Conservation (phyloP, 2,888 invertebrate species). For the Drosophila subquinaria region DNA sequence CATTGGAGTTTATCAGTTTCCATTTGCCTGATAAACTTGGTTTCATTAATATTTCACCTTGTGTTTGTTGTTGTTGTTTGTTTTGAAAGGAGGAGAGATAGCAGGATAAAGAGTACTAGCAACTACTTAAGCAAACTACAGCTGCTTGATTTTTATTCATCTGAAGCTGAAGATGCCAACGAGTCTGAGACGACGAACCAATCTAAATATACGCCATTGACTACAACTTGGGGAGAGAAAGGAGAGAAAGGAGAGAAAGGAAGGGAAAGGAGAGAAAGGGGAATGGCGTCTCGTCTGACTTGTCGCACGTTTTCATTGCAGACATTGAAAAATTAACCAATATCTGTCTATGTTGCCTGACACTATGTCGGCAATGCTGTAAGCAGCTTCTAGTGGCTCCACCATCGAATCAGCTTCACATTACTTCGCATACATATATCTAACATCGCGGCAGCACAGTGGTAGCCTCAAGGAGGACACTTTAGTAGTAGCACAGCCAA, state of each 20-base stretch:
- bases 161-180: constrained; percentile 42
- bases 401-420: constrained; percentile 6
- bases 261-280: background rate
- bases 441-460: constrained; percentile 17
- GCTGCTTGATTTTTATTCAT: constrained; percentile 63
- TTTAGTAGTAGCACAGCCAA: background rate
- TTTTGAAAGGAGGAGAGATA: background rate
- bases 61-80: constrained; percentile 22
- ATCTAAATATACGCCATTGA: constrained; percentile 51
- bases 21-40: constrained; percentile 58
- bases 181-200: constrained; percentile 34
- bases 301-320: constrained; percentile 73
- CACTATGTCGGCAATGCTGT: constrained; percentile 45
- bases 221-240: background rate
- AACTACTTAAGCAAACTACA: constrained; percentile 65
- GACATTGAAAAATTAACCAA: constrained; percentile 82
- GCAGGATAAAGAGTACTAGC: constrained; percentile 4
- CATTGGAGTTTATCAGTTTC: constrained; percentile 3
- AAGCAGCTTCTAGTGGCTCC: constrained; percentile 16
- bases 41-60: constrained; percentile 67
- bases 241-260: background rate
- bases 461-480: constrained; percentile 32
- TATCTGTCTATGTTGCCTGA: constrained; percentile 76
- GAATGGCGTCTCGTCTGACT: constrained; percentile 32
- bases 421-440: background rate